These are phyloP conservation scores for Zygothrica quintamaculata DNA, from an alignment of 2,888 invertebrate species.

Conservation along the genomic window DNA sequence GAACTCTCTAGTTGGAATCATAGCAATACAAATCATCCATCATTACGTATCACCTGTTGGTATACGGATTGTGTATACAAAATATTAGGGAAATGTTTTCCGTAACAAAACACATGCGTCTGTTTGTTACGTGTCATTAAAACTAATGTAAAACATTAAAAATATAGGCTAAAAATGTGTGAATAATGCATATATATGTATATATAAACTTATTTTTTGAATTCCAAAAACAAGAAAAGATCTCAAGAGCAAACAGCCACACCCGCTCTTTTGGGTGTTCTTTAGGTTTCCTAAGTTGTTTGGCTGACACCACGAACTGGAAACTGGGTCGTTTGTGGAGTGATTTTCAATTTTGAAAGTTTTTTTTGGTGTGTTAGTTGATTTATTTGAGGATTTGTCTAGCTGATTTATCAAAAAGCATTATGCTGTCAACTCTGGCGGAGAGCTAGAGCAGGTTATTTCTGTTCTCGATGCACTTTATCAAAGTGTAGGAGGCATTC, in stretches of 20 bases:
- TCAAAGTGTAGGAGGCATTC: conserved; percentile 1
- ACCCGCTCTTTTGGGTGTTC: conserved; percentile 14
- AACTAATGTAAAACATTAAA: conserved; percentile 54
- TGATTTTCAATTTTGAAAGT: conserved; percentile 20
- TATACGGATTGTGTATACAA: too few relatives aligned
- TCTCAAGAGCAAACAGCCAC: conserved; percentile 18
- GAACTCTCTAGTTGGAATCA: too few relatives aligned
- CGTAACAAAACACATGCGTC: conserved; percentile 10
- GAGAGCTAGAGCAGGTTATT: conserved; percentile 59
- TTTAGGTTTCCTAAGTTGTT: conserved; percentile 38
- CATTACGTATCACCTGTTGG: conserved; percentile 19
- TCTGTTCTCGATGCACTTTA: conserved; percentile 31
- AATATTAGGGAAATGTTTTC: too few relatives aligned
- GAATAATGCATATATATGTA: conserved; percentile 45
- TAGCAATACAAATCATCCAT: too few relatives aligned
- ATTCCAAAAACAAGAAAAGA: too few relatives aligned
- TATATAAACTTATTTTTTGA: too few relatives aligned
- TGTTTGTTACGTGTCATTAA: conserved; percentile 35
- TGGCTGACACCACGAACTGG: conserved; percentile 43
- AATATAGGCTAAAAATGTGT: conserved; percentile 66
- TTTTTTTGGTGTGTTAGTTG: conserved; percentile 43
- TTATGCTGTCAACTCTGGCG: conserved; percentile 30
- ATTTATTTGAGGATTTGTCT: conserved; percentile 66
- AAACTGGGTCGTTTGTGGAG: conserved; percentile 67
- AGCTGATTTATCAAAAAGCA: conserved; percentile 71